Base-by-base conservation (phyloP, 1,140 invertebrate genomes). In the Musca vetustissima region DNA sequence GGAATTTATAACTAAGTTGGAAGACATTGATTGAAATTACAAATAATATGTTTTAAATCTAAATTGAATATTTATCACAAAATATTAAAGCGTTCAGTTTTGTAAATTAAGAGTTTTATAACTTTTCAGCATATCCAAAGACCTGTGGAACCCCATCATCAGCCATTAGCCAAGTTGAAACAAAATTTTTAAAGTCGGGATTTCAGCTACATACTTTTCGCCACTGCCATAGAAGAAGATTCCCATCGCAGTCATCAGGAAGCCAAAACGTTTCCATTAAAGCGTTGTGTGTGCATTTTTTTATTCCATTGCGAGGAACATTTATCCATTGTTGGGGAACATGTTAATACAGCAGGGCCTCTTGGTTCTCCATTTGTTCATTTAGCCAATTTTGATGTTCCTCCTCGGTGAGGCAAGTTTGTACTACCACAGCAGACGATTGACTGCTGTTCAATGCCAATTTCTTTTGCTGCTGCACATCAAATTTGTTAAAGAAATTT, bases 341-440 rank as follows among this genome's bases (percentile, higher is more conserved):
- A 2, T 3, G 28, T 53, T 24, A 67, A 21, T 48, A 67, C 19
- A 57, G 17, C 19, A 59, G 4, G 1, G 28, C 9, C 15, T 64
- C 49, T 65, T 69, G 69, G 28, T 52, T 17, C 64, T 78, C 76
- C 13, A 76, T 22, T 73, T 75, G 73, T 61, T 78, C 77, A 69
- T 78, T 78, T 22, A 78, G 66, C 74, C 74, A 78, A 49, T 78
- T 78, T 47, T 78, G 75, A 64, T 76, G 73, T 52, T 78, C 77
- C 69, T 78, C 77, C 28, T 76, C 76, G 48, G 72, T 70, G 19
- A 50, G 19, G 64, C 70, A 74, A 24, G 69, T 61, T 22, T 74
- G 43, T 17, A 17, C 36, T 17, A 6, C 11, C 7, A 50, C 22
- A 15, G n/a, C n/a, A n/a, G n/a, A n/a, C n/a, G n/a, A n/a, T 8